These are phyloP conservation scores for Platysternon megacephalum DNA, from an alignment of 2,113 vertebrate genomes.

Conservation along the genomic window DNA sequence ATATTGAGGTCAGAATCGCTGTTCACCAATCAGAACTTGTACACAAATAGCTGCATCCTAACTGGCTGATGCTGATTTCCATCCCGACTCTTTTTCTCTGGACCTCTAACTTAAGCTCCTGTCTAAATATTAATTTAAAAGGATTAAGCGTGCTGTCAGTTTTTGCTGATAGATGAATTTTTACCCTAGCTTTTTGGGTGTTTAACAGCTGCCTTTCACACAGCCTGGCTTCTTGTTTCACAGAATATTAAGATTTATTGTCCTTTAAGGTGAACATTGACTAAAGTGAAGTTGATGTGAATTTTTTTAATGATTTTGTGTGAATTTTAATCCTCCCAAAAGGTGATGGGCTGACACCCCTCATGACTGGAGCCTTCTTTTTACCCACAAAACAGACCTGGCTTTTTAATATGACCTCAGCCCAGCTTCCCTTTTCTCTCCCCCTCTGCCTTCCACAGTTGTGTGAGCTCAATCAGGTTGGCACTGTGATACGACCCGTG, in stretches of 20 bases:
- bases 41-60: background rate
- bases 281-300: background rate
- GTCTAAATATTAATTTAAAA: background rate
- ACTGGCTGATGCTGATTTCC: background rate
- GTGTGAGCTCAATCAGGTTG: background rate
- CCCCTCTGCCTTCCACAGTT: background rate
- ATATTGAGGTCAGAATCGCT: background rate
- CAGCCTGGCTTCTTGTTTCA: background rate
- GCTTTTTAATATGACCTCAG: background rate
- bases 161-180: constrained; percentile 16
- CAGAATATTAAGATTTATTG: background rate
- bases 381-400: background rate
- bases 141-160: background rate
- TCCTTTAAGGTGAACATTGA: constrained; percentile 25
- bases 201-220: background rate
- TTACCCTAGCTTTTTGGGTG: constrained; percentile 21
- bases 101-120: background rate
- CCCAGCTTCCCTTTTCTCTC: background rate
- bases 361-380: background rate
- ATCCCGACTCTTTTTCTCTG: background rate
- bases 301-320: background rate
- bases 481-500: background rate
- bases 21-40: background rate
- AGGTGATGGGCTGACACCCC: background rate
- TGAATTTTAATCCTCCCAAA: background rate